Evolutionary conservation across 92 coral and sea anemone species (phyloP).

Genomic region (Desmophyllum pertusum): DNA sequence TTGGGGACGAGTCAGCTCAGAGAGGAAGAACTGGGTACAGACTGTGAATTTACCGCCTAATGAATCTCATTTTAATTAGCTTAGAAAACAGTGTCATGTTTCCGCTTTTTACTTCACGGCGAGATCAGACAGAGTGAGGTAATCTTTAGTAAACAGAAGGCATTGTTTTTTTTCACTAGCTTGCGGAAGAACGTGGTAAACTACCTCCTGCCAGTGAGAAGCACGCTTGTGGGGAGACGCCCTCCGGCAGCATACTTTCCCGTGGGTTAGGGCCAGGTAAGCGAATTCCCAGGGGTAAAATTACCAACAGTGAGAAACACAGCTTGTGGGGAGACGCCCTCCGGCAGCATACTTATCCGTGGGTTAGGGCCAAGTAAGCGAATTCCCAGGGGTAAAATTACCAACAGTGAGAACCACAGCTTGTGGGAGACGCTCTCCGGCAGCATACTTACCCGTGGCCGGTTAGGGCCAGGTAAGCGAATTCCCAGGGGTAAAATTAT

Average conservation of each 20-base stretch:
- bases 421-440: slow-evolving; percentile 56
- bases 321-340: slow-evolving; percentile 72
- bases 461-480: slow-evolving; percentile 45
- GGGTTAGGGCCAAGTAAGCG: slow-evolving; percentile 60
- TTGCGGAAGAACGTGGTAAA: slow-evolving; percentile 79
- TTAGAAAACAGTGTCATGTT: too few species aligned
- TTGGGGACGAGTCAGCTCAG: too few species aligned
- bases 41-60: too few species aligned
- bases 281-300: background rate
- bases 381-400: background rate
- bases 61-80: too few species aligned
- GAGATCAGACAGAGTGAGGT: background rate
- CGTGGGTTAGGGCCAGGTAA: slow-evolving; percentile 66
- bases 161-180: slow-evolving; percentile 31
- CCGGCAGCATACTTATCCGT: slow-evolving; percentile 50
- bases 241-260: slow-evolving; percentile 49
- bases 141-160: background rate
- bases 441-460: slow-evolving; percentile 40
- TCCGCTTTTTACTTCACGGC: too few species aligned
- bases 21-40: too few species aligned
- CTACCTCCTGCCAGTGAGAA: slow-evolving; percentile 70
- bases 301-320: too few species aligned
- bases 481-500: background rate
- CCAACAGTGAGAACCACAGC: background rate
- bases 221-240: slow-evolving; percentile 75